Evolutionary conservation across 2,797 vertebrate species (phyloP), one percentile per base, ranked within the genome.

Genomic region (Sternarchorhynchus goeldii): DNA sequence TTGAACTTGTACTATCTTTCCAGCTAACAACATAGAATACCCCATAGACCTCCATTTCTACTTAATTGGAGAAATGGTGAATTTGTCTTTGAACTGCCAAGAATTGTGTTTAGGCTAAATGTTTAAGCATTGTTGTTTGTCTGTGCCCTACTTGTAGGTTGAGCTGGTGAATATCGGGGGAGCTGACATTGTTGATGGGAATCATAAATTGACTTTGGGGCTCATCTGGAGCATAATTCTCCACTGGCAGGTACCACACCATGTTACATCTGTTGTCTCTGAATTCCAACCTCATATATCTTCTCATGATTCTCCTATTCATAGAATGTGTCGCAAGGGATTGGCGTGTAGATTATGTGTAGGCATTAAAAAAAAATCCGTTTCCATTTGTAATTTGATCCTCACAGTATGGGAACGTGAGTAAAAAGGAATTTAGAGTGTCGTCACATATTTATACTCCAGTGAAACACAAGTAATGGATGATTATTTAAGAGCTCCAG

Each of bases 181-280:
- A 69, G 91, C 94, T 78, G 97, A 99, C 88, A 99, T 99, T 77
- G 97, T 99, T 87, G 97, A 99, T 96, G 97, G 97, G 86, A 99
- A 99, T 92, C 97, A 99, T 90, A 99, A 99, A 87, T 91, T 99
- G 87, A 99, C 94, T 78, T 95, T 99, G 86, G 97, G 97, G 85
- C 95, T 99, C 90, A 96, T 99, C 92, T 99, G 97, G 97, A 98
- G 95, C 93, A 98, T 99, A 91, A 99, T 99, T 92, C 94, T 99
- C 90, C 95, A 99, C 89, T 99, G 97, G 97, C 97, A 99, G 96
- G 97, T 99, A 81, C 89, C 92, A 88, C 75, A 73, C 17, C 76
- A 45, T 16, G 17, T 20, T 59, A 31, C 5, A 58, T 67, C n/a
- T 31, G 3, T 63, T 17, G 34, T 32, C 17, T 63, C 16, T 7